Evolutionary conservation across 2,888 invertebrate genomes (phyloP).

Genomic region (Polylopha cassiicola): DNA sequence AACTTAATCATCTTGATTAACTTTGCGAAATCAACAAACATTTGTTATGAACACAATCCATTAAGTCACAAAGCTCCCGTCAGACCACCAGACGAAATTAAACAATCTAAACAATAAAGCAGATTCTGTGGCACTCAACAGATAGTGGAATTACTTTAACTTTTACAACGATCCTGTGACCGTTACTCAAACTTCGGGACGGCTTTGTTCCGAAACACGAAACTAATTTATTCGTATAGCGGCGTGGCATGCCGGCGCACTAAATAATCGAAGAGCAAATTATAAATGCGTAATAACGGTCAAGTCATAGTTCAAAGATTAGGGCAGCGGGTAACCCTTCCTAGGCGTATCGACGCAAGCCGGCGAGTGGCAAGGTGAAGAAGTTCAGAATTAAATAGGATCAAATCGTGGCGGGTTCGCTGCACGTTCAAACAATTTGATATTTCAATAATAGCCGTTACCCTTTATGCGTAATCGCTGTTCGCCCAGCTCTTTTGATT

Average conservation of each 20-base stretch:
- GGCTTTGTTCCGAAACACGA: constrained; percentile 74
- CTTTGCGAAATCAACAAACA: too few species aligned
- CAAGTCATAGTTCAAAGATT: constrained; percentile 78
- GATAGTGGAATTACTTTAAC: constrained; percentile 57
- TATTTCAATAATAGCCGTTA: constrained; percentile 54
- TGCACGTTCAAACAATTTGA: constrained; percentile 59
- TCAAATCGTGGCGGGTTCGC: constrained; percentile 43
- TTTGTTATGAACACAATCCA: neutral
- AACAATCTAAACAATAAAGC: constrained; percentile 51
- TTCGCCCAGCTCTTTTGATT: too few species aligned
- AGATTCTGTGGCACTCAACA: constrained; percentile 47
- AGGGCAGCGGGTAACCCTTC: constrained; percentile 73
- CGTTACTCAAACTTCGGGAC: constrained; percentile 70
- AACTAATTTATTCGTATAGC: constrained; percentile 76
- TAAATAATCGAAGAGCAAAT: constrained; percentile 75
- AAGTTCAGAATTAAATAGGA: constrained; percentile 66
- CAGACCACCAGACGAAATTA: constrained; percentile 33
- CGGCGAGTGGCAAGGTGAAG: constrained; percentile 53
- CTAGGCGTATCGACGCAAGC: constrained; percentile 32
- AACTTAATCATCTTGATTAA: too few species aligned
- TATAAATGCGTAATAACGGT: constrained; percentile 78
- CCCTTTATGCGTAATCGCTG: constrained; percentile 36
- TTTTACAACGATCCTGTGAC: constrained; percentile 67
- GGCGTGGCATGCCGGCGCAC: constrained; percentile 58
- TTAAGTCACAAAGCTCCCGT: constrained; percentile 19